A percentile compares a stretch with the other conserved stretches of the same genome.
phyloP scores from a whole-genome alignment of 1,140 invertebrate genomes.

The Maniola jurtina region DNA sequence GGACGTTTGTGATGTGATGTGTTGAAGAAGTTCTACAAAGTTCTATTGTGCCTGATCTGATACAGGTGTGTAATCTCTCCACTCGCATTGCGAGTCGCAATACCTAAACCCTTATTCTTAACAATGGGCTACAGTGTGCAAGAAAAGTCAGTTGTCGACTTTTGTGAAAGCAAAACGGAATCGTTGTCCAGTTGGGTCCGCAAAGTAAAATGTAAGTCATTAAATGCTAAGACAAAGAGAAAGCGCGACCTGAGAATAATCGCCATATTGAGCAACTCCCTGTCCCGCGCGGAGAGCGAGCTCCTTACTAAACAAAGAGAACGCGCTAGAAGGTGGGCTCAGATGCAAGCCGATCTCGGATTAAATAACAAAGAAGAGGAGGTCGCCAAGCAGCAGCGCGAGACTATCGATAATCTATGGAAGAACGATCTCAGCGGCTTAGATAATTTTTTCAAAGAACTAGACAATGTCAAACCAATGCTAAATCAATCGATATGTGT shows the following conservation, averaged over 20 bases:
- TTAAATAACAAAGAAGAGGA: constrained; percentile 69
- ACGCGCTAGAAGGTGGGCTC: constrained; percentile 73
- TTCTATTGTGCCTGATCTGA: constrained; percentile 62
- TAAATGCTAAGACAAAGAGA: constrained; percentile 70
- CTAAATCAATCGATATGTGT: constrained; percentile 36
- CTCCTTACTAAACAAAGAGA: constrained; percentile 73
- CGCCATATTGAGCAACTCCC: constrained; percentile 71
- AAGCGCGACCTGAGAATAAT: constrained; percentile 71
- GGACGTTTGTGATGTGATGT: constrained; percentile 60
- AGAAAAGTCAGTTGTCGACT: constrained; percentile 71
- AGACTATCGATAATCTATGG: constrained; percentile 73
- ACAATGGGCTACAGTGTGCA: constrained; percentile 69
- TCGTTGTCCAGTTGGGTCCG: constrained; percentile 72
- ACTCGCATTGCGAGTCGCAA: constrained; percentile 53
- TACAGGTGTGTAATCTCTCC: constrained; percentile 74
- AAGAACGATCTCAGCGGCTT: constrained; percentile 75
- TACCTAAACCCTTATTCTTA: constrained; percentile 49
- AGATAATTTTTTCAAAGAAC: constrained; percentile 75
- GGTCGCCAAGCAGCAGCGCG: constrained; percentile 58
- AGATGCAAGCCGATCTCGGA: constrained; percentile 74
- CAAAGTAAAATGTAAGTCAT: constrained; percentile 73
- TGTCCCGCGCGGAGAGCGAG: constrained; percentile 63
- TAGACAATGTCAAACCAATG: constrained; percentile 70
- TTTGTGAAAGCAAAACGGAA: constrained; percentile 76
- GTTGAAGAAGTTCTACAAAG: constrained; percentile 51